These are phyloP conservation scores for Patella vulgata DNA, from an alignment of 1,140 invertebrate genomes.

Conservation along the genomic window DNA sequence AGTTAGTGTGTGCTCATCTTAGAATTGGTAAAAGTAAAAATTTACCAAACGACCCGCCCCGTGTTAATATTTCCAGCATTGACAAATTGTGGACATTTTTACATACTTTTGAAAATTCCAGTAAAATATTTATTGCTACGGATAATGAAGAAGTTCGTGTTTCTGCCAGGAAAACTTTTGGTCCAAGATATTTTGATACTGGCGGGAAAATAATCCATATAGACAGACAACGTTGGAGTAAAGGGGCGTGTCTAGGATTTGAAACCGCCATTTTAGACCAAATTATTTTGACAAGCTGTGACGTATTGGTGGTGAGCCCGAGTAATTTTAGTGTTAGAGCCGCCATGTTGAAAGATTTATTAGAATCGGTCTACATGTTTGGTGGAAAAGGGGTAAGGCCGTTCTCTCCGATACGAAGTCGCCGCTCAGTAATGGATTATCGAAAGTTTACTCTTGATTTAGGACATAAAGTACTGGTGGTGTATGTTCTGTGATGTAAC, in stretches of 20 bases:
- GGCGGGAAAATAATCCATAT: conserved; percentile 34
- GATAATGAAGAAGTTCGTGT: conserved; percentile 25
- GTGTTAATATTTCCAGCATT: conserved; percentile 6
- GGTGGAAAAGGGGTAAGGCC: no score
- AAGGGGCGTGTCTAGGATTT: conserved; percentile 24
- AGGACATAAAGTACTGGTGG: no score
- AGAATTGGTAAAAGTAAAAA: conserved; percentile 34
- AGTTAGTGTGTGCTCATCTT: conserved; percentile 37
- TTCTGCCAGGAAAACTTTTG: conserved; percentile 17
- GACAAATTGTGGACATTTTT: conserved; percentile 27
- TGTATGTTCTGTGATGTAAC: no score
- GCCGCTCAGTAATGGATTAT: no score
- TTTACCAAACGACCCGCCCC: conserved; percentile 32
- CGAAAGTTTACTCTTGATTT: no score
- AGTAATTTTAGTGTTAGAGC: conserved; percentile 30
- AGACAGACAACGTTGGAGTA: conserved; percentile 18
- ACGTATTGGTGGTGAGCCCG: conserved; percentile 25
- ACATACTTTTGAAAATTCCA: conserved; percentile 7
- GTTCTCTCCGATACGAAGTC: no score
- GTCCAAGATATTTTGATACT: conserved; percentile 11
- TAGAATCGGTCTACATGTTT: no score
- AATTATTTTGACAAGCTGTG: conserved; percentile 32
- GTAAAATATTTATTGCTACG: conserved; percentile 35
- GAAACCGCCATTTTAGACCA: conserved; percentile 34
- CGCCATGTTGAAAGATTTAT: no score